phyloP scores from a whole-genome alignment of 2,797 vertebrate genomes.

The Babyrousa celebensis region DNA sequence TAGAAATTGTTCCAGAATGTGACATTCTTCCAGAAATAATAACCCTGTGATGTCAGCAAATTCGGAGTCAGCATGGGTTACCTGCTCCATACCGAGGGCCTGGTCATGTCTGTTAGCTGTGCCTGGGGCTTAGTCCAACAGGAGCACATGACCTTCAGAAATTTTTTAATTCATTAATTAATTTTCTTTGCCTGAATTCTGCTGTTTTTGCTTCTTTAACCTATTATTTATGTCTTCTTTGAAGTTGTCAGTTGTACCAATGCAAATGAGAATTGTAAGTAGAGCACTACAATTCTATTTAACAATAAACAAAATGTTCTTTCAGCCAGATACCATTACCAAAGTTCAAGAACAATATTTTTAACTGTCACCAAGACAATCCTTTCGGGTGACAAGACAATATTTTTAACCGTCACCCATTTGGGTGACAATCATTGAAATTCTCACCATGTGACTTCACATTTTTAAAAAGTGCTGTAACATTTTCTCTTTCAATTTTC shows the following conservation, averaged over 20 bases:
- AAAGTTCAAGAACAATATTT: slow-evolving; percentile 63
- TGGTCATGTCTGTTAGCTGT: slow-evolving; percentile 88
- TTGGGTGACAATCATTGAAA: not conserved
- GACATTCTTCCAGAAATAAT: slow-evolving; percentile 91
- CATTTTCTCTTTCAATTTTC: slow-evolving; percentile 38
- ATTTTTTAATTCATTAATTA: slow-evolving; percentile 91
- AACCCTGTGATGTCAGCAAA: slow-evolving; percentile 90
- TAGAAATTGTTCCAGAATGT: slow-evolving; percentile 90
- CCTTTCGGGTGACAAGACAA: not conserved
- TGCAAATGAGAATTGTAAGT: slow-evolving; percentile 49
- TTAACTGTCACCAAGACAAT: slow-evolving; percentile 39
- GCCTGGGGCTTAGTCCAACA: slow-evolving; percentile 90
- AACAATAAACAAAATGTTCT: slow-evolving; percentile 65
- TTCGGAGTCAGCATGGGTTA: slow-evolving; percentile 90
- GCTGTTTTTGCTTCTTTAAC: slow-evolving; percentile 86
- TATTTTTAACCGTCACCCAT: slow-evolving; percentile 49
- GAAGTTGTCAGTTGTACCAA: not conserved
- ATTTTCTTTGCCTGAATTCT: slow-evolving; percentile 89
- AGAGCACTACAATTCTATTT: not conserved
- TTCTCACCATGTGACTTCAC: slow-evolving; percentile 27
- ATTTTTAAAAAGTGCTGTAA: not conserved
- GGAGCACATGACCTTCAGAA: slow-evolving; percentile 89
- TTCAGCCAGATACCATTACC: not conserved
- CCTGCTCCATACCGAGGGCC: slow-evolving; percentile 88
- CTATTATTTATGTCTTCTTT: slow-evolving; percentile 83